phyloP scores from a whole-genome alignment of 2,888 invertebrate species.

The Micoletzkya japonica region DNA sequence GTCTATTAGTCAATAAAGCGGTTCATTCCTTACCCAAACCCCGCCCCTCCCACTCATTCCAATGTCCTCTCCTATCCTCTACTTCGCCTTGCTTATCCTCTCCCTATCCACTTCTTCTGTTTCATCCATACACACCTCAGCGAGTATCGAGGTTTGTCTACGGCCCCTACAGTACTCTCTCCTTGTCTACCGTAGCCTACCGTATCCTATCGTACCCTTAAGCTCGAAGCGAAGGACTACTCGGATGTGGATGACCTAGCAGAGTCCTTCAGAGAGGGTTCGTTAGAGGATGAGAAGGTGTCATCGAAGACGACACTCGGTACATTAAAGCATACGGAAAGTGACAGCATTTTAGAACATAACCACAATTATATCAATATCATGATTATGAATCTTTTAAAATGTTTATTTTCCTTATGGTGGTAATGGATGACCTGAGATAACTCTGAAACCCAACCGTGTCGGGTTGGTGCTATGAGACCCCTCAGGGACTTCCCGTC shows the following conservation, averaged over 20 bases:
- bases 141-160: not conserved
- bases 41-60: not conserved
- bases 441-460: too few relatives aligned
- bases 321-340: not conserved
- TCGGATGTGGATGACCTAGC: not conserved
- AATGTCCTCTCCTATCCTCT: not conserved
- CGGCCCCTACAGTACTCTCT: not conserved
- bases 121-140: not conserved
- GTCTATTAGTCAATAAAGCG: too few relatives aligned
- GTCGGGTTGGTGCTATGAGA: conserved; percentile 1
- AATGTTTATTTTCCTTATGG: too few relatives aligned
- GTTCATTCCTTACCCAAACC: not conserved
- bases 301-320: not conserved
- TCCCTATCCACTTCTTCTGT: not conserved
- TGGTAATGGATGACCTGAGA: too few relatives aligned
- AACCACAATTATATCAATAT: too few relatives aligned
- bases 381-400: too few relatives aligned
- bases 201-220: not conserved
- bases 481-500: conserved; percentile 51
- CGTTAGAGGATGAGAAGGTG: conserved; percentile 10
- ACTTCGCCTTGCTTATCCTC: not conserved
- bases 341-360: not conserved
- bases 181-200: not conserved
- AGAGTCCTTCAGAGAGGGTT: conserved; percentile 20
- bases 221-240: conserved; percentile 1